These are phyloP conservation scores for Mus spretus DNA, from an alignment of 2,797 vertebrate species.

Conservation along the genomic window DNA sequence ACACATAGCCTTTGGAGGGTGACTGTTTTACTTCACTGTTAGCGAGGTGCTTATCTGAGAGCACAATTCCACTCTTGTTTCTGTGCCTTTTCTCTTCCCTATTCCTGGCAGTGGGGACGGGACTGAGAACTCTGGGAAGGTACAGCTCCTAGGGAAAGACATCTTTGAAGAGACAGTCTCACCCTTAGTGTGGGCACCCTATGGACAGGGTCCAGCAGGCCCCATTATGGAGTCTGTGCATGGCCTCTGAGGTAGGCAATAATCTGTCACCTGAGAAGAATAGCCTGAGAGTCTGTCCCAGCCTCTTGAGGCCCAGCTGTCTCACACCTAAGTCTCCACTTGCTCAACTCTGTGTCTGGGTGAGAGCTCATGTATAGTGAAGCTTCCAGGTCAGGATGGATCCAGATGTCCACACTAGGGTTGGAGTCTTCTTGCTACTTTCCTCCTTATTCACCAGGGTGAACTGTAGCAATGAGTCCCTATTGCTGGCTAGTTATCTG, in stretches of 20 bases:
- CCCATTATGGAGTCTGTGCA: neutral
- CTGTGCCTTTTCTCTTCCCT: neutral
- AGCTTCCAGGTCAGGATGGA: neutral
- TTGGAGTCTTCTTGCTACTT: neutral
- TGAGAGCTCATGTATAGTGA: neutral
- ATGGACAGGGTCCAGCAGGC: neutral
- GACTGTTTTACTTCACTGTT: neutral
- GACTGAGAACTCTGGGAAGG: neutral
- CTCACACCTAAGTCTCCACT: neutral
- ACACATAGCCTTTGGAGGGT: neutral
- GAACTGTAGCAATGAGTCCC: neutral
- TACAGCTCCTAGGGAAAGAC: neutral
- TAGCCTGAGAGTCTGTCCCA: neutral
- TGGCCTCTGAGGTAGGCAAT: neutral
- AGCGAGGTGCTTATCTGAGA: neutral
- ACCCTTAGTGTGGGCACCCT: neutral
- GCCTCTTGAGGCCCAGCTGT: neutral
- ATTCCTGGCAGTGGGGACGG: neutral
- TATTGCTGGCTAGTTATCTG: fast-evolving
- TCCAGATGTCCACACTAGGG: neutral
- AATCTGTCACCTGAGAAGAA: neutral
- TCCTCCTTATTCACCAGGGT: neutral
- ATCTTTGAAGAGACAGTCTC: neutral
- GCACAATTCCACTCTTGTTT: neutral
- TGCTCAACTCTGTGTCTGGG: neutral